Base-by-base conservation (phyloP, 2,113 vertebrate genomes). In the Eudyptes chrysolophus region DNA sequence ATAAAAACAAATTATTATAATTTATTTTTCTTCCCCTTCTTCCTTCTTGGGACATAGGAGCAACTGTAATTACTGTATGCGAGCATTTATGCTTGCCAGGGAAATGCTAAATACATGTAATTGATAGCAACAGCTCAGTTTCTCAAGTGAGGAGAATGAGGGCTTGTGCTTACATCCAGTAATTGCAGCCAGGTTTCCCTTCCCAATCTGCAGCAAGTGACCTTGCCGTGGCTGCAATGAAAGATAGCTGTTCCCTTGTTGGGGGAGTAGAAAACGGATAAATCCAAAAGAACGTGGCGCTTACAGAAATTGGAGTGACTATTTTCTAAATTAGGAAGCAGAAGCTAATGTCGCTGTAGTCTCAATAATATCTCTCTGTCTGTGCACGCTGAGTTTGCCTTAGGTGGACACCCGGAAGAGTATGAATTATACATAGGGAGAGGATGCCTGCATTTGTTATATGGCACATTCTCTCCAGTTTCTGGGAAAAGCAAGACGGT, bases 11-110 rank as follows among this genome's bases (percentile, higher is more conserved):
- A 81, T 69, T n/a, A 74, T 80, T 61, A 12, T 57, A 0, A 72
- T 79, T 75, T 84, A 16, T 91, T 93, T 95, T 93, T 51, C 70
- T 93, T 95, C 46, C 34, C 6, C 40, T 62, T 55, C 40, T 95
- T 93, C 69, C 77, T 84, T 79, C 57, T 89, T 64, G 44, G 77
- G 70, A 75, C 82, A 69, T 51, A 0, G 0, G 44, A 90, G 34
- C 87, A 93, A 82, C 81, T 96, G 84, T 93, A 89, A 93, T 96
- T 96, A 90, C 61, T 79, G 49, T 69, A 40, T 85, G 61, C 12
- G 49, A 65, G 58, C 87, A 57, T 94, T 96, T 92, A 66, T 2
- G 13, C 71, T 89, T 91, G 72, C 94, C 77, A 91, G 52, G 68
- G 48, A 89, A 92, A 66, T 93, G 51, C 84, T 87, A 91, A 96